Evolutionary conservation across 2,113 vertebrate species (phyloP).

Genomic region (Herpailurus yagouaroundi): DNA sequence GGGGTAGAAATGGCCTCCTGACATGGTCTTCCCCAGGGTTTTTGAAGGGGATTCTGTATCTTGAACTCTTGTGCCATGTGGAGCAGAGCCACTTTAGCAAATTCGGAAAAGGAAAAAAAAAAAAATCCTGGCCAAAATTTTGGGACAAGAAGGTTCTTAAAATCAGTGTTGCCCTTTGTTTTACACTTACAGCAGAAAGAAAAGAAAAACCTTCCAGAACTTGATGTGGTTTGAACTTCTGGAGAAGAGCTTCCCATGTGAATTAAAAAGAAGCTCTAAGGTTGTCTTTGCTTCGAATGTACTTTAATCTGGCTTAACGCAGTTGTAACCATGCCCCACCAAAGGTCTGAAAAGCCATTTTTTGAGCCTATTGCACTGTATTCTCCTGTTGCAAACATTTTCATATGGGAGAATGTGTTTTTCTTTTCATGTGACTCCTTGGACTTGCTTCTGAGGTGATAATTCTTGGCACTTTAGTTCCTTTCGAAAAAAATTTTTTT

Average conservation of each 20-base stretch:
- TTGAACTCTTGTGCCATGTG: neutral
- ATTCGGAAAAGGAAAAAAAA: neutral
- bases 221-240: neutral
- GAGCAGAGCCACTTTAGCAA: slow-evolving; percentile 14
- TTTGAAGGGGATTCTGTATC: neutral
- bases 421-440: slow-evolving; percentile 54
- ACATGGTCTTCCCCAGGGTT: neutral
- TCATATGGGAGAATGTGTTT: slow-evolving; percentile 44
- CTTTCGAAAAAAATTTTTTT: neutral
- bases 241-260: neutral
- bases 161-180: slow-evolving; percentile 36
- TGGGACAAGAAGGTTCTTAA: slow-evolving; percentile 16
- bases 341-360: slow-evolving; percentile 56
- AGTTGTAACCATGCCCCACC: neutral
- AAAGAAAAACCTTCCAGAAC: neutral
- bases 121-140: slow-evolving; percentile 17
- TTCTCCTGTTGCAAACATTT: slow-evolving; percentile 28
- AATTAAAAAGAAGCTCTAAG: slow-evolving; percentile 16
- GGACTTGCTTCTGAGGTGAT: slow-evolving; percentile 60
- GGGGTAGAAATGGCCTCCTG: neutral
- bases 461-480: slow-evolving; percentile 74
- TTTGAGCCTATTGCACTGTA: slow-evolving; percentile 62
- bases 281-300: neutral
- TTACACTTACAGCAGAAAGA: neutral
- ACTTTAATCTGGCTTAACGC: neutral